Evolutionary conservation across 2,797 vertebrate species (phyloP).

Genomic region (Pogoniulus pusillus): DNA sequence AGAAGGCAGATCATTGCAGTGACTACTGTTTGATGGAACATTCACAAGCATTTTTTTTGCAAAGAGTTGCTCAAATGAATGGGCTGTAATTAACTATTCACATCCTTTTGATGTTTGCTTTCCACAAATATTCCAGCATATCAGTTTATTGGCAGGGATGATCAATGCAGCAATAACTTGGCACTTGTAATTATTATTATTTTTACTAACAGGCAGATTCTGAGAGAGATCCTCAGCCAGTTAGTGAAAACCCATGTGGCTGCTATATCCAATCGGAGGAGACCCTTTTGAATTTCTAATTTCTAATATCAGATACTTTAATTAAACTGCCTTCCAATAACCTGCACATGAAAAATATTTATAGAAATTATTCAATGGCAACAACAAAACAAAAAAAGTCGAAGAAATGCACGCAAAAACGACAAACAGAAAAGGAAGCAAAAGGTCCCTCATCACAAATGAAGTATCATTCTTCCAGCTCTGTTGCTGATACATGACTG

Average conservation of each 20-base stretch:
- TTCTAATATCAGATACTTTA: slow-evolving; percentile 2
- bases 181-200: slow-evolving; percentile 62
- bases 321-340: slow-evolving; percentile 40
- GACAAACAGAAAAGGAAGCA: slow-evolving; percentile 1
- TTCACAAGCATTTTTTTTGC: slow-evolving; percentile 30
- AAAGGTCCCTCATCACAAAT: slow-evolving; percentile 3
- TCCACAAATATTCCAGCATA: slow-evolving; percentile 52
- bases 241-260: neutral
- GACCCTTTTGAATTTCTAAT: slow-evolving; percentile 10
- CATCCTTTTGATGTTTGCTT: slow-evolving; percentile 51
- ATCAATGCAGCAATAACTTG: slow-evolving; percentile 38
- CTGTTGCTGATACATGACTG: neutral
- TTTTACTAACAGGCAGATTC: slow-evolving; percentile 52
- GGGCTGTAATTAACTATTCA: slow-evolving; percentile 69
- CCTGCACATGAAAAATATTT: slow-evolving; percentile 33
- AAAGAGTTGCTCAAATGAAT: slow-evolving; percentile 51
- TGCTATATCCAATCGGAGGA: neutral
- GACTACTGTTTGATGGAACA: neutral
- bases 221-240: slow-evolving; percentile 18
- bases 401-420: slow-evolving; percentile 18
- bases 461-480: neutral
- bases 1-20: slow-evolving; percentile 2
- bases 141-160: slow-evolving; percentile 55
- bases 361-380: slow-evolving; percentile 22
- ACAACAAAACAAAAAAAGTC: neutral